Base-by-base conservation (phyloP, 2,888 invertebrate species). In the Oasisia sp. region DNA sequence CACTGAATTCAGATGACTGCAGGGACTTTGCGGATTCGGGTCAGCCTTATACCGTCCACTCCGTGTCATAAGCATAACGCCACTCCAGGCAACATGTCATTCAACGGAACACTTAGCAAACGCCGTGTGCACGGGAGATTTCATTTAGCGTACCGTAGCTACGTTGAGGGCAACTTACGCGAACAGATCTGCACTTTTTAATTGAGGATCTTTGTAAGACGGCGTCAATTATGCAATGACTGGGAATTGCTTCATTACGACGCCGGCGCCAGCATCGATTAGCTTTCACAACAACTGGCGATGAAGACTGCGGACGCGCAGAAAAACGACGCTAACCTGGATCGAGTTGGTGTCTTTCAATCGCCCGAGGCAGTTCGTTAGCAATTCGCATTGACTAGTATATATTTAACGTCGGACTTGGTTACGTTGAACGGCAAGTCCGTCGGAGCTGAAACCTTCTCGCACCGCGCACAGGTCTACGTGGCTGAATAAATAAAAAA, bases 171-270 rank as follows among this genome's bases (percentile, higher is more conserved):
- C 74, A n/a, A 27, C 74, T 74, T 74, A 74, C 74, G 19, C 74
- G 74, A 74, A 74, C 74, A n/a, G 74, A n/a, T 74, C 74, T 50
- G 50, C 27, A 74, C 27, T 74, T 74, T 74, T 74, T 74, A 74
- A 74, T 74, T 74, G 74, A 74, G 74, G 74, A 74, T 74, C 74
- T 74, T 19, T n/a, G 74, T 14, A 74, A 74, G 74, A 74, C 74
- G n/a, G 19, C 74, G 74, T 74, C 74, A 74, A 74, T 74, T 74
- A 74, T 74, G 74, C 74, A 74, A 74, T 74, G 74, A 74, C 74
- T 74, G 74, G 19, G 74, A 74, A 74, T 74, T 74, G 74, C 74
- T 74, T 74, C 74, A 74, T 74, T 74, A 74, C 74, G 0, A 7
- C n/a, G 74, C 74, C 7, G 74, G 74, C 74, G 74, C 74, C 27